Evolutionary conservation across 1,140 invertebrate genomes (phyloP), one percentile per base, ranked within the genome.

Genomic region (Trachymyrmex septentrionalis): DNA sequence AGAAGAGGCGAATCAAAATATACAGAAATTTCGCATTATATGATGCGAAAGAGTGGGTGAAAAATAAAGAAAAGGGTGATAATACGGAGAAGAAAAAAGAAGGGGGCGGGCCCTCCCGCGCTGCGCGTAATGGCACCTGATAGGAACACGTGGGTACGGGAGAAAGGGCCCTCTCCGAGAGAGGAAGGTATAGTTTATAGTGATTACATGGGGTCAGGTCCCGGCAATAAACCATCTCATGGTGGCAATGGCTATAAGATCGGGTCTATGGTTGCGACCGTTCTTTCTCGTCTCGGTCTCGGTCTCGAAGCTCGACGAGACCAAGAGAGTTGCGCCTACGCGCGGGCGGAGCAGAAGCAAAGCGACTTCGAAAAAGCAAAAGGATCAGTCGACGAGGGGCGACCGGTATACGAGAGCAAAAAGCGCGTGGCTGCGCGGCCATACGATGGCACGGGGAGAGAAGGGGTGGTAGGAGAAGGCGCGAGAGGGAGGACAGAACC

Each of bases 131-230:
- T 94, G 90, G 93, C 87, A 95, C 89, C 92, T 95, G 94, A 95
- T 94, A 94, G 92, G 92, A 91, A 88, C 92, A 93, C 93, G 92
- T 93, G 92, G 86, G 80, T 91, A 92, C 64, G 24, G 63, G 53
- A 48, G 80, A 48, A 34, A 61, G 55, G 69, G 69, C 69, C 38
- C 80, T 84, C 27, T 14, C 48, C 57, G 38, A 38, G 71, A 78
- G 63, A 77, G 72, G 93, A 93, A 93, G 92, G 91, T 94, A 95
- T 95, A 94, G 94, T 94, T 95, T 95, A 95, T 95, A 95, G 94
- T 95, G 95, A 95, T 95, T 95, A 94, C 95, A 95, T 93, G 94
- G 93, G 94, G 94, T 95, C 95, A 95, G 93, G 94, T 95, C 93
- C 66, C 86, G 90, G 94, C 92, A 95, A 95, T 95, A 95, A 95